A percentile compares a stretch with the other conserved stretches of the same genome.
Evolutionary conservation across 1,140 invertebrate species (phyloP).

Genomic region (Atta colombica): DNA sequence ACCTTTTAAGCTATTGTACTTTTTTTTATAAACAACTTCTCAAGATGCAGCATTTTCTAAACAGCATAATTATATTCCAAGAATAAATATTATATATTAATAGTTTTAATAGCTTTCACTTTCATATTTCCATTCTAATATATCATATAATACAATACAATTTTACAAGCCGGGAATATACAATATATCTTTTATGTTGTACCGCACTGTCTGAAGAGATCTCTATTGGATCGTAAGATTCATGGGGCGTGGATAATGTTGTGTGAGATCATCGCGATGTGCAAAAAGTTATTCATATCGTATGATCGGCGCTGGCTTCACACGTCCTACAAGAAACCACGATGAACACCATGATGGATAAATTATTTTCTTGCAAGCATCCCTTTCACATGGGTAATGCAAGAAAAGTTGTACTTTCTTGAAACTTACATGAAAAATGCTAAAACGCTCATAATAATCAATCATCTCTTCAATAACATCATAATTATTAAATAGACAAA

Average conservation of each 20-base stretch:
- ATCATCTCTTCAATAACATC: not conserved
- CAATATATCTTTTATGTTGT: conserved; percentile 6
- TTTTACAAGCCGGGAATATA: conserved; percentile 18
- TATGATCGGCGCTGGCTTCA: not conserved
- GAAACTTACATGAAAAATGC: not conserved
- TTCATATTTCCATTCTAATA: not conserved
- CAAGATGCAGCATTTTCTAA: not conserved
- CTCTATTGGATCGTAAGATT: conserved; percentile 22
- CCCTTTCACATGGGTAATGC: not conserved
- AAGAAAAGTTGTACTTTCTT: not conserved
- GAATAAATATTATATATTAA: not conserved
- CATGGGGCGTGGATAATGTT: conserved; percentile 13
- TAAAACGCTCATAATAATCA: not conserved
- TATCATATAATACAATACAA: not conserved
- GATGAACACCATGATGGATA: not conserved
- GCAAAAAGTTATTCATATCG: conserved; percentile 38
- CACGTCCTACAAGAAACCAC: conserved; percentile 17
- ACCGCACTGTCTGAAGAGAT: not conserved
- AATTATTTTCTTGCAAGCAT: conserved; percentile 29
- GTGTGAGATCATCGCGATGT: conserved; percentile 1
- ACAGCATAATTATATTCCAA: not conserved
- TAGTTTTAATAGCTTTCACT: not conserved
- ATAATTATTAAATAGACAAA: not conserved
- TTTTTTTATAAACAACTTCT: not conserved
- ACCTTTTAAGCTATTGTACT: not conserved